phyloP scores from a whole-genome alignment of 2,888 invertebrate species.

The Criorhina ranunculi region DNA sequence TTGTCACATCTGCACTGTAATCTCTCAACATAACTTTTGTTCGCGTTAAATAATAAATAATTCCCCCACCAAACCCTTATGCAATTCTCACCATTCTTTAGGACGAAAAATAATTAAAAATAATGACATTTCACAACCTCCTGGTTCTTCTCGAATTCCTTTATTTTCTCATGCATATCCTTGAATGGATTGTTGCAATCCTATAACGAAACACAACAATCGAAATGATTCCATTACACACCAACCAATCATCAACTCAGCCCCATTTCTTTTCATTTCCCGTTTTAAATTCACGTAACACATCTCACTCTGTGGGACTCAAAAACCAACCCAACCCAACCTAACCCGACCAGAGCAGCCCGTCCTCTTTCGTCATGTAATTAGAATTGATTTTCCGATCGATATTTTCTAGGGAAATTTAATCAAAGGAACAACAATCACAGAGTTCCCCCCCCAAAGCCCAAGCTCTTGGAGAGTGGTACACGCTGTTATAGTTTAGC shows the following conservation, averaged over 20 bases:
- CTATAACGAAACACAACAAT: conserved; percentile 53
- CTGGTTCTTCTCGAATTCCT: background rate
- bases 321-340: conserved; percentile 1
- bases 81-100: conserved; percentile 6
- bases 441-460: conserved; percentile 45
- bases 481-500: conserved; percentile 22
- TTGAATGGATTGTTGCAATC: conserved; percentile 47
- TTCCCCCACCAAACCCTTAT: conserved; percentile 16
- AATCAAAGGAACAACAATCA: conserved; percentile 74
- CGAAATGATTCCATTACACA: conserved; percentile 57
- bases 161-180: conserved; percentile 12
- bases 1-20: background rate
- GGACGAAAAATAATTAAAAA: conserved; percentile 49
- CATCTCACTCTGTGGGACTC: conserved; percentile 27
- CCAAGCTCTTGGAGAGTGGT: conserved; percentile 24
- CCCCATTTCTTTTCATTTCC: conserved; percentile 15
- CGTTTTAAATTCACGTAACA: conserved; percentile 66
- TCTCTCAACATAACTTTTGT: conserved; percentile 11
- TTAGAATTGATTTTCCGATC: conserved; percentile 83
- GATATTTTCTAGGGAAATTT: conserved; percentile 83
- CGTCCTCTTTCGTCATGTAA: conserved; percentile 72
- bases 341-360: conserved; percentile 9
- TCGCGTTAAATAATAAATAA: conserved; percentile 15
- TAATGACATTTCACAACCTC: conserved; percentile 8
- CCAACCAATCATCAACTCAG: conserved; percentile 1